These are phyloP conservation scores for Mionectes olivaceus DNA, from an alignment of 2,797 vertebrate genomes.

Conservation along the genomic window DNA sequence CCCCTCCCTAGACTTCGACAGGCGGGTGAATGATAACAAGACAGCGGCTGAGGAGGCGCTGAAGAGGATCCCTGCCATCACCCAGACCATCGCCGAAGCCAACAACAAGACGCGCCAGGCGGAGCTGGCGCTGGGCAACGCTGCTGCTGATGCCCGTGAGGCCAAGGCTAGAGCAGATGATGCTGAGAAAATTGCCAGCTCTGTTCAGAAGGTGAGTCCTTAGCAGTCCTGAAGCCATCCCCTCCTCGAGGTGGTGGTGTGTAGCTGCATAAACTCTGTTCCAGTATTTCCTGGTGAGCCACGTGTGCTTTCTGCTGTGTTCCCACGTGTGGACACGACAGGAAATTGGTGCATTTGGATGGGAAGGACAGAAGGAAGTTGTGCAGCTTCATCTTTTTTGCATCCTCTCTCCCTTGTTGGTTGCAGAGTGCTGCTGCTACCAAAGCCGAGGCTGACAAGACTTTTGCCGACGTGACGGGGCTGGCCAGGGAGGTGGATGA, in stretches of 20 bases:
- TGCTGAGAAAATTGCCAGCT: constrained; percentile 88
- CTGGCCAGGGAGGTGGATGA: constrained; percentile 87
- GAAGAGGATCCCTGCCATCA: constrained; percentile 90
- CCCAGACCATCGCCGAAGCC: constrained; percentile 88
- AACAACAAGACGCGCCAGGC: constrained; percentile 91
- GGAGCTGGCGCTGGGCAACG: constrained; percentile 86
- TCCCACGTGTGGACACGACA: not conserved
- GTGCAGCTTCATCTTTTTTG: not conserved
- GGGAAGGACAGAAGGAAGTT: not conserved
- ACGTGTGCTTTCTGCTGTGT: fast-evolving
- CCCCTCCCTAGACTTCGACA: constrained; percentile 88
- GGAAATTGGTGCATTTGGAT: not conserved
- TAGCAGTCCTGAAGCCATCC: not conserved
- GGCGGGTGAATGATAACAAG: constrained; percentile 95
- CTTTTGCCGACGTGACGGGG: constrained; percentile 85
- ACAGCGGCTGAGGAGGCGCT: constrained; percentile 94
- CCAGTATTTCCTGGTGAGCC: not conserved
- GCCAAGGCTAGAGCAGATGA: constrained; percentile 91
- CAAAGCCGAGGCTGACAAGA: constrained; percentile 88
- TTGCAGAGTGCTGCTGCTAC: constrained; percentile 88
- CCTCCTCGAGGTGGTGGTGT: fast-evolving
- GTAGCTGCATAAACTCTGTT: not conserved
- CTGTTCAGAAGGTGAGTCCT: constrained; percentile 87
- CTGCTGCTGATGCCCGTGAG: constrained; percentile 86
- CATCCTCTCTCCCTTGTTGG: not conserved